phyloP scores from a whole-genome alignment of 1,140 invertebrate genomes.

The Berghia stephanieae region DNA sequence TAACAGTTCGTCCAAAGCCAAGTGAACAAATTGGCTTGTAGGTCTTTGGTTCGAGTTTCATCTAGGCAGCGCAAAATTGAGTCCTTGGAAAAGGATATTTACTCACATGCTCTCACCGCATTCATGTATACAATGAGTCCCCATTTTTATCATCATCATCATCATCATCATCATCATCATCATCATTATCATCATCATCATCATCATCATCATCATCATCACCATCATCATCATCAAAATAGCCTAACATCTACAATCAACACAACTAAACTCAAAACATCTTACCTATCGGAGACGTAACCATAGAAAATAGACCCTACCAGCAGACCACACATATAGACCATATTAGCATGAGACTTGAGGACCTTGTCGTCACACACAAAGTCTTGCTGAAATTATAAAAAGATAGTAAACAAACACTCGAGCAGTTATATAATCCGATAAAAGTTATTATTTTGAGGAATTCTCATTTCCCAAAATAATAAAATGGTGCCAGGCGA shows the following conservation, averaged over 20 bases:
- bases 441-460: no score
- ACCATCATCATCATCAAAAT: conserved; percentile 17
- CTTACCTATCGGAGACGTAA: not conserved
- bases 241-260: conserved; percentile 47
- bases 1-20: no score
- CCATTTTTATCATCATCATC: conserved; percentile 28
- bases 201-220: conserved; percentile 22
- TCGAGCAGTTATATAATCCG: no score
- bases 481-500: no score
- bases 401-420: no score
- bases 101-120: no score
- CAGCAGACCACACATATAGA: conserved; percentile 84
- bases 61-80: no score
- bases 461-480: no score
- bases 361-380: conserved; percentile 24
- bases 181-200: conserved; percentile 21
- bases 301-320: conserved; percentile 73
- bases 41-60: no score
- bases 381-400: conserved; percentile 13
- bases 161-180: conserved; percentile 22
- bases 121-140: conserved; percentile 27
- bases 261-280: conserved; percentile 60
- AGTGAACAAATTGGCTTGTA: no score
- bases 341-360: conserved; percentile 71
- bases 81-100: no score